Evolutionary conservation across 1,140 invertebrate genomes (phyloP).

Genomic region (Drosophila biarmipes): DNA sequence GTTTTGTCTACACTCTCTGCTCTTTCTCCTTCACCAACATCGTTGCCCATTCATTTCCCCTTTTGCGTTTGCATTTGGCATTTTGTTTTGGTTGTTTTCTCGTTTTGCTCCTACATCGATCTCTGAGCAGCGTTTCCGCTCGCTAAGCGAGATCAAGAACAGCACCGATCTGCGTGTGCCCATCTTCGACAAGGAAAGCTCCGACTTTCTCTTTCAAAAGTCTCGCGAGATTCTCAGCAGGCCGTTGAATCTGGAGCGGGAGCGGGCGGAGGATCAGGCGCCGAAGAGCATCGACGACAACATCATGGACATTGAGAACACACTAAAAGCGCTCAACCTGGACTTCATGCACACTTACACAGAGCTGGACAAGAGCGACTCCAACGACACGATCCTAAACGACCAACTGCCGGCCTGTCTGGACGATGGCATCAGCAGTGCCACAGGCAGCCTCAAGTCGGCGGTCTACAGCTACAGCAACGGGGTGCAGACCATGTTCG

Average conservation of each 20-base stretch:
- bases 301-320: conserved; percentile 84
- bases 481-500: conserved; percentile 81
- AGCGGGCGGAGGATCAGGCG: conserved; percentile 22
- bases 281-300: conserved; percentile 74
- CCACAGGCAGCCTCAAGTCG: conserved; percentile 76
- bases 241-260: conserved; percentile 84
- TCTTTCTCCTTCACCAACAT: conserved; percentile 42
- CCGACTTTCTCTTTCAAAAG: conserved; percentile 90
- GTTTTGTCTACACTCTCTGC: conserved; percentile 48
- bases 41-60: conserved; percentile 62
- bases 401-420: conserved; percentile 74
- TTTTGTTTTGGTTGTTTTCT: conserved; percentile 65
- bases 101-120: conserved; percentile 31
- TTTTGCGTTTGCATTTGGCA: conserved; percentile 51
- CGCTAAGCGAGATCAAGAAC: conserved; percentile 84
- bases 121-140: conserved; percentile 85
- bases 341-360: conserved; percentile 84
- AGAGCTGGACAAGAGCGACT: conserved; percentile 84
- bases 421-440: conserved; percentile 81
- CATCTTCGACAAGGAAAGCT: conserved; percentile 89
- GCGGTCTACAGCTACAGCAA: conserved; percentile 81
- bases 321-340: conserved; percentile 80
- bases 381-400: conserved; percentile 81
- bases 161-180: conserved; percentile 86
- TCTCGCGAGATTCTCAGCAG: conserved; percentile 88